Evolutionary conservation across 1,140 invertebrate genomes (phyloP), one percentile per base, ranked within the genome.

Genomic region (Bombus confusus): DNA sequence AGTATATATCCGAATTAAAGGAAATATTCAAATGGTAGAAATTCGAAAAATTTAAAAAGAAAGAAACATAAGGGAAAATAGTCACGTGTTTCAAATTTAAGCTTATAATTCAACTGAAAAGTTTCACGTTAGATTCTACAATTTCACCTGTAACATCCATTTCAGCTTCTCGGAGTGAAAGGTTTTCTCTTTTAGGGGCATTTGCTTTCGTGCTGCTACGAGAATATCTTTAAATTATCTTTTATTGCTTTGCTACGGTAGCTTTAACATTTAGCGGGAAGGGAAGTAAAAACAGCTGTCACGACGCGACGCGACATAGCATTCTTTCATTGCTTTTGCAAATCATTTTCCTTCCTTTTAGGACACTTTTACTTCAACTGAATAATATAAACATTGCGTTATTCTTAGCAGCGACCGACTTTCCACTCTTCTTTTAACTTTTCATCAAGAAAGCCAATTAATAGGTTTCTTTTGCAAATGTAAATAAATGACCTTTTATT

Each of bases 141-240:
- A 83, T 90, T 84, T 88, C 80, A 75, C 83, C 73, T 31, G 64
- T 64, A 69, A 64, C 85, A 74, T 80, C 64, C 43, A 66, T 79
- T 78, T 57, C 43, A 68, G 34, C 47, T 71, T 62, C 57, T 25
- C 41, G 6, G 28, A 87, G 85, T 80, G 88, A 90, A 90, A 90
- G 88, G 81, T 87, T 85, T 82, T 66, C 69, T 84, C 43, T 68
- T 52, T 69, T 59, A 39, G n/a, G 37, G 25, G 28, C 64, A 39
- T 34, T 76, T 66, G 72, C 80, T 75, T 73, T 83, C 69, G 22
- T 74, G 43, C 76, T 74, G 57, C 76, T 37, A 72, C 59, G 5
- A 28, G 43, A 82, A 37, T 73, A 76, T 76, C 59, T 83, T 66
- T 76, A 10, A 84, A 88, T 89, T 83, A 88, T 86, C 43, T 78